phyloP scores from a whole-genome alignment of 2,888 invertebrate genomes.

The Nomada fucata region DNA sequence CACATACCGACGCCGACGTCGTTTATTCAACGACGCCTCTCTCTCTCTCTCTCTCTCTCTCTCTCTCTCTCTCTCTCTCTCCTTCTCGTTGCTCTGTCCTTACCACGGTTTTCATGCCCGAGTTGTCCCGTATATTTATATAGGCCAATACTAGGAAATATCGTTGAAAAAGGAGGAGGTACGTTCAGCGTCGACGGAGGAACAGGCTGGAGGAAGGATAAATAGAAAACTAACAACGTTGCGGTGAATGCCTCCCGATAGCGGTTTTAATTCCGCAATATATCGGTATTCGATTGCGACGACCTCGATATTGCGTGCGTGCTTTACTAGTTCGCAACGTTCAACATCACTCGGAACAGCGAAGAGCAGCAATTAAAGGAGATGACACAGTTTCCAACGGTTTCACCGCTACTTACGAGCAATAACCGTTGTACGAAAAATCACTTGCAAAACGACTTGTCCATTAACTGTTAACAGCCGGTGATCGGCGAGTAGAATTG shows the following conservation, averaged over 20 bases:
- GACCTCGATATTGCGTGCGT: slow-evolving; percentile 54
- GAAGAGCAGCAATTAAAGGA: slow-evolving; percentile 33
- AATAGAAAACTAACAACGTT: slow-evolving; percentile 31
- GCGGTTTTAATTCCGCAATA: slow-evolving; percentile 50
- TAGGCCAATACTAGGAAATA: slow-evolving; percentile 37
- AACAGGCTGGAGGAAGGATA: neutral
- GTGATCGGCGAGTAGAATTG: too few species aligned
- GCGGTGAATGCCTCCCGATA: slow-evolving; percentile 43
- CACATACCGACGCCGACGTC: neutral
- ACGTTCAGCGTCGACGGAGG: neutral
- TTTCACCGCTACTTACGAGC: neutral
- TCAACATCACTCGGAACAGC: neutral
- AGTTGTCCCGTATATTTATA: slow-evolving; percentile 31
- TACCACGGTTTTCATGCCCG: slow-evolving; percentile 33
- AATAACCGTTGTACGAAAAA: neutral
- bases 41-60: too few species aligned
- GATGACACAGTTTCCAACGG: slow-evolving; percentile 30
- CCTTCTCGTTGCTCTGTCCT: slow-evolving; percentile 25
- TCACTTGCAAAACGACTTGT: neutral
- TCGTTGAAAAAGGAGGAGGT: neutral
- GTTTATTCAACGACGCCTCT: slow-evolving; percentile 12
- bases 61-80: too few species aligned
- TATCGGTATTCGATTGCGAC: slow-evolving; percentile 60
- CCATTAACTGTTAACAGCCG: too few species aligned
- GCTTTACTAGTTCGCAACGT: slow-evolving; percentile 6